Conservation (phyloP, 1,140 invertebrate genomes). For the Bombus haemorrhoidalis region DNA sequence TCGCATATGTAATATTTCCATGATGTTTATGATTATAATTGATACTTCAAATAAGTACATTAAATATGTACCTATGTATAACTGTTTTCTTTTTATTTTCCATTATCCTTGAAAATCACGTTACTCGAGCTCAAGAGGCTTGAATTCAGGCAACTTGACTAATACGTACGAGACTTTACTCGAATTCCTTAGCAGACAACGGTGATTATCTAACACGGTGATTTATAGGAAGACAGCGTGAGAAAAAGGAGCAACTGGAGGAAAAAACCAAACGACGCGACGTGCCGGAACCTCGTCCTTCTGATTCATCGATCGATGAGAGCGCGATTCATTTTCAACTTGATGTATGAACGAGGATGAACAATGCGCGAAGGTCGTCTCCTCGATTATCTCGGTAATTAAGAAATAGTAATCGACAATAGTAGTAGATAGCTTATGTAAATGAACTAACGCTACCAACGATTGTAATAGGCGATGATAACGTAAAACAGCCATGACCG, state of each 20-base stretch:
- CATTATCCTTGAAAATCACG: not conserved
- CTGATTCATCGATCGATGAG: slow-evolving; percentile 34
- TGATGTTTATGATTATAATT: not conserved
- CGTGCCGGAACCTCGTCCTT: slow-evolving; percentile 34
- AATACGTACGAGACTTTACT: not conserved
- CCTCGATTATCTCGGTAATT: slow-evolving; percentile 14
- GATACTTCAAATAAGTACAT: not conserved
- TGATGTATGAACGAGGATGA: not conserved
- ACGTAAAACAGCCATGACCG: slow-evolving; percentile 37
- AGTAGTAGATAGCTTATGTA: slow-evolving; percentile 9
- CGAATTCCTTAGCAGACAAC: slow-evolving; percentile 12
- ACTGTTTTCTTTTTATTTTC: not conserved
- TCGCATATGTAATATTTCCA: not conserved
- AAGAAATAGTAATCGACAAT: not conserved
- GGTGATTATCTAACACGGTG: slow-evolving; percentile 33
- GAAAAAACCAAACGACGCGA: not conserved
- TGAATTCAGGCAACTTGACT: not conserved
- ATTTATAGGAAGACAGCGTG: slow-evolving; percentile 50
- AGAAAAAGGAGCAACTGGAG: slow-evolving; percentile 32
- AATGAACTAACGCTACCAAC: not conserved
- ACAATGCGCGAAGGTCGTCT: slow-evolving; percentile 10
- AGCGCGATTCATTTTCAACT: slow-evolving; percentile 2
- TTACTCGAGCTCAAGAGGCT: not conserved
- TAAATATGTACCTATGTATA: not conserved
- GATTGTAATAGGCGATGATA: slow-evolving; percentile 18